Evolutionary conservation across 2,888 invertebrate genomes (phyloP), one percentile per base, ranked within the genome.

Genomic region (Synergus umbraculus): DNA sequence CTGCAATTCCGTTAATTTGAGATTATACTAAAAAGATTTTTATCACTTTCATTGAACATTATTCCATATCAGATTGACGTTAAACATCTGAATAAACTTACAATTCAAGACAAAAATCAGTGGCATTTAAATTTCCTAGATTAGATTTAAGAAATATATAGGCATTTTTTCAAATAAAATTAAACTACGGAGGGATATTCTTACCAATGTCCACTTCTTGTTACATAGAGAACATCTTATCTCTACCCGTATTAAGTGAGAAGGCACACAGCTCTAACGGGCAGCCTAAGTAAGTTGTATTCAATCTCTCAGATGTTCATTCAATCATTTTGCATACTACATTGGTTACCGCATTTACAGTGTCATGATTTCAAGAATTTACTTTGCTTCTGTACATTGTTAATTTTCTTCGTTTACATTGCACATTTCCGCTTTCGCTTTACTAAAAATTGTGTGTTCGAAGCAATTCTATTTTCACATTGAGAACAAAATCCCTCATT

Each of bases 211-310:
- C 87, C 83, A 84, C 84, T 91, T 90, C 90, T 91, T 87, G 86
- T 91, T 90, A 84, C 88, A 87, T 91, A 91, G 91, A 91, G 88
- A 90, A 90, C 87, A 89, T 81, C 76, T 78, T 89, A 86, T 90
- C 87, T 90, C 87, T 90, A 88, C 88, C 89, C 88, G 85, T 89
- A 90, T 88, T 90, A 91, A 90, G 87, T 85, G 84, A 85, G 88
- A 85, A 81, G 89, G 85, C 85, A 87, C 87, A 89, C 86, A 85
- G 87, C 89, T 91, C 90, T 88, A 89, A 89, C 87, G 88, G 86
- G 87, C 87, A 86, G 84, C 86, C 87, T 86, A 89, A 87, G 91
- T 91, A 91, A 91, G 91, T 91, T 73, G 73, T 54, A 73, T 54
- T 73, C 29, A 73, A 73, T 73, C 54, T 69, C 15, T 73, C 73